Evolutionary conservation across 2,888 invertebrate genomes (phyloP), one percentile per base, ranked within the genome.

Genomic region (Caenorhabditis sp.): DNA sequence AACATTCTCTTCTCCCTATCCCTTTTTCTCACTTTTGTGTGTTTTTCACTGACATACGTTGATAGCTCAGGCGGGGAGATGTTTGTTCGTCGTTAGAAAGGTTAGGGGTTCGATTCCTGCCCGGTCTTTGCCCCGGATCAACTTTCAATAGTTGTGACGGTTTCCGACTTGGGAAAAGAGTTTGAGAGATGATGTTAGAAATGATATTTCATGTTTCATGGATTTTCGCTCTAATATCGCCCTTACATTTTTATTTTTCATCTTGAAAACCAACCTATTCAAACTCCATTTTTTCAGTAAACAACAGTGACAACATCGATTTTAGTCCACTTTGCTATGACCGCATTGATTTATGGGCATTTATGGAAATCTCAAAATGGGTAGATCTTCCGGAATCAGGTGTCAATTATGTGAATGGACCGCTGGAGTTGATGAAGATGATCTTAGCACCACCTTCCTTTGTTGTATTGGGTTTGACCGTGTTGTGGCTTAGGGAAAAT

Each of bases 111-210:
- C 31, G 57, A 54, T 14, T 2, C 23, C n/a, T 25, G 57, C 57
- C 57, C 57, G 57, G 57, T 57, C 57, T 57, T 57, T 57, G 57
- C 57, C 57, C 57, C 57, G 57, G 57, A 57, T 57, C 57, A 57
- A 27, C 57, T 23, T n/a, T 52, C 25, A 27, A 23, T 57, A 23
- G 57, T 57, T 57, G 31, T 57, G 57, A 57, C 57, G 57, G 57
- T 57, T 57, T 57, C 57, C 57, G 57, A 57, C 57, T 10, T 57
- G 57, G 57, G 57, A 31, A 57, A 57, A 57, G 20, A 4, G 23
- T 23, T 23, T 23, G 21, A 17, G 52, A 52, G 21, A 23, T 52
- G 52, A 4, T 52, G 23, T 3, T 21, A 52, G 8, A 5, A 4
- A 8, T 52, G 21, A 52, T n/a, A 14, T 12, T 43, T 3, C 12